Evolutionary conservation across 2,888 invertebrate genomes (phyloP), one percentile per base, ranked within the genome.

Genomic region (Pyrrhosoma nymphula): DNA sequence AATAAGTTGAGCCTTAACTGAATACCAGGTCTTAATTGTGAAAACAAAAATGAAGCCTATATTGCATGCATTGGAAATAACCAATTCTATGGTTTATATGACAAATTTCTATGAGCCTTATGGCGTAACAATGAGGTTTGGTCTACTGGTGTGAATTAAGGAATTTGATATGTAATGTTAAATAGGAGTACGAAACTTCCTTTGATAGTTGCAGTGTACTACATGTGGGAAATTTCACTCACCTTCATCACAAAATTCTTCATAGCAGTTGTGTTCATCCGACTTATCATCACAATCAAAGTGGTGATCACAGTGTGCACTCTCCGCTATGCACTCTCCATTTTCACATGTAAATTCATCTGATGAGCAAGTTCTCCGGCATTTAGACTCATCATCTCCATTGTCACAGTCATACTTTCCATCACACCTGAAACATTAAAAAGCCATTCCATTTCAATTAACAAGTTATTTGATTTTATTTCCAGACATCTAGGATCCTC

Each of bases 311-410:
- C 95, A 95, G 88, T 97, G 97, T 88, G 96, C 96, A 56, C 96
- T 95, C 47, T 96, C 96, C 14, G 96, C 96, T 69, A 98, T 97
- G 96, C 98, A 98, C 10, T 97, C 96, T 0, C 97, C 97, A 96
- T 97, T 97, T 26, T 96, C 96, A 96, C 98, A 98, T 90, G 96
- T 96, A 95, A 98, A 98, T 95, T 97, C 96, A 2, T 93, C 95
- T n/a, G 95, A 55, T 8, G 95, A 88, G 93, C 95, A 96, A 30
- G 95, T 93, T 10, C 96, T 96, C 95, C 95, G 95, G 96, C 98
- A 98, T 0, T 98, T 97, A 12, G 97, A 96, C 96, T 98, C 98
- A 96, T 98, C 98, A 0, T 98, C 98, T 23, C 97, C 97, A 95
- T 97, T 96, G 0, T 96, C 96, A 96, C 98, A 98, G 95, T 98